A percentile compares a stretch with the other conserved stretches of the same genome.
Evolutionary conservation across 2,888 invertebrate genomes (phyloP).

Genomic region (Psylliodes chrysocephalus): DNA sequence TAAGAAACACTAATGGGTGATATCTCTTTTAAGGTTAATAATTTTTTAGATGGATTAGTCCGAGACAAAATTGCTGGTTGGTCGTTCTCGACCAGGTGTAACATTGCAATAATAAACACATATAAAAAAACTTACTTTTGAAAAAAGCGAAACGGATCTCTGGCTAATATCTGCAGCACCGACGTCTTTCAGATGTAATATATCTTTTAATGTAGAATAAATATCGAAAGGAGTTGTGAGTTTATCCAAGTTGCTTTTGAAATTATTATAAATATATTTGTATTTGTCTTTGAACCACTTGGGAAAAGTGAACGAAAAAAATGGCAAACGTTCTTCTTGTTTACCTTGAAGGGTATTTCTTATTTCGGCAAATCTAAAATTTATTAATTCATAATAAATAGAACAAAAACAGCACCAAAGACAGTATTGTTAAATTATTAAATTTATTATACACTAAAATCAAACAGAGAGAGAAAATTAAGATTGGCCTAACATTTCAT

Average conservation of each 20-base stretch:
- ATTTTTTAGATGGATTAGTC: too few species aligned
- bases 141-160: slow-evolving; percentile 72
- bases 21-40: too few species aligned
- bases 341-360: slow-evolving; percentile 91
- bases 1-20: too few species aligned
- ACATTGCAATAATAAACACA: too few species aligned
- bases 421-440: too few species aligned
- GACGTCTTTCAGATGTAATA: slow-evolving; percentile 68
- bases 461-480: too few species aligned
- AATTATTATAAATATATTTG: slow-evolving; percentile 70
- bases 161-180: slow-evolving; percentile 67
- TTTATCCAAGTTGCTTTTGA: slow-evolving; percentile 73
- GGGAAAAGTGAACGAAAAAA: slow-evolving; percentile 84
- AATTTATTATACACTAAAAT: too few species aligned
- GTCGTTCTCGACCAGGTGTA: too few species aligned
- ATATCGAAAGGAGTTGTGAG: slow-evolving; percentile 92
- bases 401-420: too few species aligned
- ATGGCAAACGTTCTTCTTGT: slow-evolving; percentile 89
- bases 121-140: slow-evolving; percentile 69
- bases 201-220: slow-evolving; percentile 79
- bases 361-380: slow-evolving; percentile 78
- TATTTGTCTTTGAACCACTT: slow-evolving; percentile 72
- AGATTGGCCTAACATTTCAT: too few species aligned
- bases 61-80: too few species aligned
- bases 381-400: too few species aligned